Percentiles rank a stretch among this genome's conserved stretches.
phyloP scores from a whole-genome alignment of 2,797 vertebrate genomes.

The Allobates femoralis region DNA sequence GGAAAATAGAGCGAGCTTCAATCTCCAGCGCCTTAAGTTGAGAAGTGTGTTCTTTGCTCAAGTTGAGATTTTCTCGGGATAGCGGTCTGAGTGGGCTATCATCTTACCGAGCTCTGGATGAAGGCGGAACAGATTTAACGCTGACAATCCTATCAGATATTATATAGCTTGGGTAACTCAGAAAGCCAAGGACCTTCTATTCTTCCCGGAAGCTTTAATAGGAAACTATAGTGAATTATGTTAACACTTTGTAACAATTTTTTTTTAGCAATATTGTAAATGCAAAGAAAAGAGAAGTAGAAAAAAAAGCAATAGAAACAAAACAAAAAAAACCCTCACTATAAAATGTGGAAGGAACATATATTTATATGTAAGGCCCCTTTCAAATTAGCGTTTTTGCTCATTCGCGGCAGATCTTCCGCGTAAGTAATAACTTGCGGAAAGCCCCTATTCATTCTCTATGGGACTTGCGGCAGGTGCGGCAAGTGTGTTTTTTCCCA shows the following conservation, averaged over 20 bases:
- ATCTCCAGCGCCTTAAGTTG: constrained; percentile 5
- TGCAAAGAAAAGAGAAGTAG: no score
- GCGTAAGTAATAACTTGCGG: no score
- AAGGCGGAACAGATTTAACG: neutral
- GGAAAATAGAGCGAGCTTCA: constrained; percentile 27
- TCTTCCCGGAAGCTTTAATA: neutral
- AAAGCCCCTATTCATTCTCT: no score
- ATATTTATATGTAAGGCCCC: no score
- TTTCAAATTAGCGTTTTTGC: no score
- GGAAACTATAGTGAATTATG: neutral
- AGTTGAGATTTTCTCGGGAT: neutral
- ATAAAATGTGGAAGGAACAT: no score
- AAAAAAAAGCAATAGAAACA: no score
- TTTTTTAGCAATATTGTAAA: no score
- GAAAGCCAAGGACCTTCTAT: neutral
- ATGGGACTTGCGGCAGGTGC: no score
- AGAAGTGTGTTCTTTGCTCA: neutral
- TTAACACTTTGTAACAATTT: neutral
- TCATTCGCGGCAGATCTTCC: no score
- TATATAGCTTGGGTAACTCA: neutral
- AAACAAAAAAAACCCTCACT: no score
- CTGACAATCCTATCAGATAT: neutral
- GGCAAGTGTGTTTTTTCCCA: no score
- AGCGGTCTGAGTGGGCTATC: neutral
- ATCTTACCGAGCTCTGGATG: neutral